Percentiles rank a stretch among this genome's conserved stretches.
phyloP scores from a whole-genome alignment of 2,888 invertebrate species.

The Griposia aprilina region DNA sequence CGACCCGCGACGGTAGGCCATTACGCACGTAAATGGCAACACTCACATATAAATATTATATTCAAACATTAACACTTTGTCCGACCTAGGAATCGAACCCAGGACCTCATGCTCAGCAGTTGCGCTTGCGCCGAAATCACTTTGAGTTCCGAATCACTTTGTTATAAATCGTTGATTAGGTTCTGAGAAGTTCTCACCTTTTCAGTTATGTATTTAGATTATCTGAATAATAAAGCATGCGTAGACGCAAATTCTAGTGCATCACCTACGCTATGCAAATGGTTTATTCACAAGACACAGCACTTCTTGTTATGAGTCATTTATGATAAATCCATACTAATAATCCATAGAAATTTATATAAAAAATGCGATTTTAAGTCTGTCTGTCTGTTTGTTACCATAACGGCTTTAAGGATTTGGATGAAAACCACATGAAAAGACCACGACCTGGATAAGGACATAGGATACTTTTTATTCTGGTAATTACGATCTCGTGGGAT shows the following conservation, averaged over 20 bases:
- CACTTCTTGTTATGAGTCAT: background rate
- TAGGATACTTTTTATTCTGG: background rate
- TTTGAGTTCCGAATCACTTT: background rate
- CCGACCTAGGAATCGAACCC: background rate
- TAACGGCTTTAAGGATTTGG: background rate
- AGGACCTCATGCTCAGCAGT: background rate
- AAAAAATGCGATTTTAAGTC: too few species aligned
- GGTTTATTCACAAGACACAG: background rate
- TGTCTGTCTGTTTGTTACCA: background rate
- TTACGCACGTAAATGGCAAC: too few species aligned
- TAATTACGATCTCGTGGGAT: background rate
- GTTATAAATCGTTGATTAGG: background rate
- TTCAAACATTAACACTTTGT: background rate
- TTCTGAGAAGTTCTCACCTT: slow-evolving; percentile 16
- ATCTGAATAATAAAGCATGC: slow-evolving; percentile 14
- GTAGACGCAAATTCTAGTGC: slow-evolving; percentile 31
- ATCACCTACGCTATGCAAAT: slow-evolving; percentile 44
- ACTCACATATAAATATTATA: too few species aligned
- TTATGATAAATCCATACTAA: background rate
- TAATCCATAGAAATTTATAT: too few species aligned
- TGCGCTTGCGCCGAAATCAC: background rate
- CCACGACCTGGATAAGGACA: background rate
- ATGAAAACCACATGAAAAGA: background rate
- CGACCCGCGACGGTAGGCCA: too few species aligned
- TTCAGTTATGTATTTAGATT: slow-evolving; percentile 42